Percentiles rank a stretch among this genome's conserved stretches.
Conservation (phyloP, 2,113 vertebrate species). For the Rhodinocichla rosea region DNA sequence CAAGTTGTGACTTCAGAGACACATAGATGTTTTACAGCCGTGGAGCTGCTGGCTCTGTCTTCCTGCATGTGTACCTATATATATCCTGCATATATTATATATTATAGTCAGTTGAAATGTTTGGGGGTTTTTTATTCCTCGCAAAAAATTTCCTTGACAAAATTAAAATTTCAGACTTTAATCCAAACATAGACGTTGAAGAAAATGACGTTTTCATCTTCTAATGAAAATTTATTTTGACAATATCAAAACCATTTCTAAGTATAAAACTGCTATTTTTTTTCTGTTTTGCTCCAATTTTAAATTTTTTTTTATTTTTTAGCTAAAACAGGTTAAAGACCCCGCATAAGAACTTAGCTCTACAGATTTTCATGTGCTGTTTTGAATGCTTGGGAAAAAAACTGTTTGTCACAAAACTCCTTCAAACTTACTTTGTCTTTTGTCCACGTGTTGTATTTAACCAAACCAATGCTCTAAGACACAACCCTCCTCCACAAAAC, state of each 20-base stretch:
- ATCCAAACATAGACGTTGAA: conserved; percentile 7
- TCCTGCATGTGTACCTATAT: conserved; percentile 63
- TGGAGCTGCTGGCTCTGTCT: conserved; percentile 38
- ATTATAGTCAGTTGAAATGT: conserved; percentile 3
- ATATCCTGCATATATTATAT: conserved; percentile 60
- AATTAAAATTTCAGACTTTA: conserved; percentile 17
- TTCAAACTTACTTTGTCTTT: conserved; percentile 1
- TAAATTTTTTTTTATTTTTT: not conserved
- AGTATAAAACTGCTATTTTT: not conserved
- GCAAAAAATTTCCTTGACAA: not conserved
- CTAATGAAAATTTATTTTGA: conserved; percentile 37
- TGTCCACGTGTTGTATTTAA: not conserved
- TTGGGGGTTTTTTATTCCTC: not conserved
- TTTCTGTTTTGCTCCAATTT: not conserved
- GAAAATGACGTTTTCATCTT: conserved; percentile 1
- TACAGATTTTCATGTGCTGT: not conserved
- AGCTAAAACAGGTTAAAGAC: not conserved
- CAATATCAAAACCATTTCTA: not conserved
- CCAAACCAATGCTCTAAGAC: not conserved
- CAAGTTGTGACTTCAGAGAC: conserved; percentile 48
- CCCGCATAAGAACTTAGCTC: not conserved
- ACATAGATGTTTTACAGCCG: conserved; percentile 9
- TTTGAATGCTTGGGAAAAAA: not conserved
- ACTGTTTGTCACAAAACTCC: not conserved
- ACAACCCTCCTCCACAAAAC: not conserved